Conservation (phyloP, 2,797 vertebrate species). For the Podargus strigoides region DNA sequence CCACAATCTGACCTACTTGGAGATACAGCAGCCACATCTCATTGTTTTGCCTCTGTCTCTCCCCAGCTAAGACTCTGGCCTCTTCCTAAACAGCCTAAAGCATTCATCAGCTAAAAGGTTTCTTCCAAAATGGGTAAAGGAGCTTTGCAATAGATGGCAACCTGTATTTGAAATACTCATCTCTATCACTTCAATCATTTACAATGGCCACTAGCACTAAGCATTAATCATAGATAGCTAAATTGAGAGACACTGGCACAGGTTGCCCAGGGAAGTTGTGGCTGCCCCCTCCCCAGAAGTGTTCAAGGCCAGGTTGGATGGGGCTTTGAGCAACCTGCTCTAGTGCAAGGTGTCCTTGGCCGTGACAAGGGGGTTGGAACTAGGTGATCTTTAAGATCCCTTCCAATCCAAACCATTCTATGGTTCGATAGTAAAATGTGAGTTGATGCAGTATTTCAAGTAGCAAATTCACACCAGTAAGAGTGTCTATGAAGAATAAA, state of each 20-base stretch:
- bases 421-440: no score
- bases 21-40: not conserved
- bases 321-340: no score
- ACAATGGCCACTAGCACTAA: not conserved
- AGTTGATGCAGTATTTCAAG: no score
- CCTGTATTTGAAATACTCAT: not conserved
- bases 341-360: no score
- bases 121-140: not conserved
- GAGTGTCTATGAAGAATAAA: no score
- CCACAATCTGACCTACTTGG: not conserved
- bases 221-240: not conserved
- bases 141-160: not conserved
- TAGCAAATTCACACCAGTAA: no score
- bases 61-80: not conserved
- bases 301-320: no score
- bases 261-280: no score
- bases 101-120: not conserved
- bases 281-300: no score
- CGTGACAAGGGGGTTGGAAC: no score
- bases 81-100: not conserved
- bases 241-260: not conserved
- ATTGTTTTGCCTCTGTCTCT: not conserved
- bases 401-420: no score
- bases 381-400: no score
- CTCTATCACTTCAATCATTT: not conserved